Evolutionary conservation across 2,797 vertebrate genomes (phyloP), one percentile per base, ranked within the genome.

Genomic region (Anguilla megastoma): DNA sequence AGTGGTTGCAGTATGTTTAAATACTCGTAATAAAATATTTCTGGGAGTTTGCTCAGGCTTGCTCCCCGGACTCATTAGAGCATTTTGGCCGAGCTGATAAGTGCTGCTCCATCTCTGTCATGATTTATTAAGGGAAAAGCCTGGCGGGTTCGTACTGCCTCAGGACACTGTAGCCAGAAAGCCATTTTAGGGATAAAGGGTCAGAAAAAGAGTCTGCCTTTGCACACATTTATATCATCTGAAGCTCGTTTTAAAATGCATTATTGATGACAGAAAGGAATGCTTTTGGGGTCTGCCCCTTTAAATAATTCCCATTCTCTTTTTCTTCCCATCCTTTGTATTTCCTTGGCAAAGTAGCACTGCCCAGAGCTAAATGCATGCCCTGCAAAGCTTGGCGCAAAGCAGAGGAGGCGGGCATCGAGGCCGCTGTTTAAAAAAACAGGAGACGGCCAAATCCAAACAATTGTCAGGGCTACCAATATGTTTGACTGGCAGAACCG

Each of bases 1-100:
- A 93, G 90, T 66, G 89, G 91, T 85, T 90, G 89, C 90, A 91
- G 92, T 92, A 92, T 95, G 94, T 93, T 95, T 95, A 96, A 96
- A 95, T 92, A 94, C 92, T 93, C 93, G 93, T 95, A 94, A 95
- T 96, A 95, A 96, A 96, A 96, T 95, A 95, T 96, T 95, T 96
- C 94, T 92, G 93, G 86, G 91, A 85, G 90, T 94, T 92, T 58
- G 90, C 83, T 30, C 90, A 93, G 92, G 92, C 85, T 88, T 85
- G 92, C 92, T 95, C 94, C 93, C 93, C 90, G 90, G 52, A 90
- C 95, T 96, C 95, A 95, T 95, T 96, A 96, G 93, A 94, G 95
- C 94, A 94, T 93, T 95, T 94, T 88, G 92, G 91, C 94, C 93
- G 91, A 93, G 91, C 91, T 94, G 92, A 94, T 95, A 95, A 96